These are phyloP conservation scores for Acanthurus leucopareius DNA, from an alignment of 2,797 vertebrate genomes.

Conservation along the genomic window DNA sequence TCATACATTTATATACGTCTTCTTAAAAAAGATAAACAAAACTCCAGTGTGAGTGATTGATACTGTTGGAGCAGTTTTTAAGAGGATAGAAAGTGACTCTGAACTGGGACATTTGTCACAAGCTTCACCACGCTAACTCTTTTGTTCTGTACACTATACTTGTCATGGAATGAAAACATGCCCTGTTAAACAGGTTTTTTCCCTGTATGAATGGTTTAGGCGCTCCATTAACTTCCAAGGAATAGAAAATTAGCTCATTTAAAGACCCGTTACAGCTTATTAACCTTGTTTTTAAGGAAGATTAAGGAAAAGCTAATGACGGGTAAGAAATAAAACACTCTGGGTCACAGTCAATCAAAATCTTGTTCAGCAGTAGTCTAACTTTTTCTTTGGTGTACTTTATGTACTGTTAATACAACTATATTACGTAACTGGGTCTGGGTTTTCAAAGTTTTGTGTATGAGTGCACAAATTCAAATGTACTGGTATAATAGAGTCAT, in stretches of 20 bases:
- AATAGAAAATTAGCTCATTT: background rate
- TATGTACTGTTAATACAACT: background rate
- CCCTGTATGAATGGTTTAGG: background rate
- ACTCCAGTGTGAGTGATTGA: background rate
- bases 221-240: background rate
- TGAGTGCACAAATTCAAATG: background rate
- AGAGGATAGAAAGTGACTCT: background rate
- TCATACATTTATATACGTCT: background rate
- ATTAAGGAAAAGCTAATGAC: background rate
- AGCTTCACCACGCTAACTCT: background rate
- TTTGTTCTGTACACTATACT: background rate
- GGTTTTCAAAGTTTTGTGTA: background rate
- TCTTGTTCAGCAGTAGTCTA: background rate
- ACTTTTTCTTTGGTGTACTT: background rate
- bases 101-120: conserved; percentile 17
- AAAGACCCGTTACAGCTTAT: background rate
- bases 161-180: conserved; percentile 1
- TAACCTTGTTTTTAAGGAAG: background rate
- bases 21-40: background rate
- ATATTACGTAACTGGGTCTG: background rate
- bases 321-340: background rate
- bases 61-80: background rate
- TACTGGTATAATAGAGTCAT: background rate
- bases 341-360: background rate
- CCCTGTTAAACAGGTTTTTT: conserved; percentile 1